Percentiles rank a stretch among this genome's conserved stretches.
Conservation (phyloP, 2,113 vertebrate genomes). For the Diphyllodes magnificus region DNA sequence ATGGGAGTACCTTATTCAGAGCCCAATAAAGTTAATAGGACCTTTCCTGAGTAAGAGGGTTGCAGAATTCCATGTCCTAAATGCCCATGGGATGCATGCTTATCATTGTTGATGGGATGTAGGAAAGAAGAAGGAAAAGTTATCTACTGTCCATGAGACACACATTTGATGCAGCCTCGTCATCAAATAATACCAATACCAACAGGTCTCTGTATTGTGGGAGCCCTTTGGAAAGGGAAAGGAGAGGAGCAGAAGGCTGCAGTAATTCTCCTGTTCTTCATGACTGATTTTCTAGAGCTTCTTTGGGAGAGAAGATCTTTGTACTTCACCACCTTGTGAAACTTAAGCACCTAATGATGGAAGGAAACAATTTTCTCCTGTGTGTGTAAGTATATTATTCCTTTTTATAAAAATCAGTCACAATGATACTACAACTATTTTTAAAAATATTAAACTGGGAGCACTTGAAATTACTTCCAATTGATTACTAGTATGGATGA, state of each 20-base stretch:
- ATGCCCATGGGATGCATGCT: background rate
- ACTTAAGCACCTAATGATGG: background rate
- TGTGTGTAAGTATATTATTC: background rate
- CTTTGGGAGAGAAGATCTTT: background rate
- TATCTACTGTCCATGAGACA: background rate
- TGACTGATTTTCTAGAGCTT: background rate
- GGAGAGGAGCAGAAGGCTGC: background rate
- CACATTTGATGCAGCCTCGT: background rate
- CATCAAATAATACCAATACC: background rate
- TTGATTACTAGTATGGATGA: background rate
- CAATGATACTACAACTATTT: background rate
- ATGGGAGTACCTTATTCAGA: background rate
- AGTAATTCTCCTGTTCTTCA: background rate
- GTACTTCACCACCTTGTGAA: background rate
- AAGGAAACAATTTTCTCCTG: background rate
- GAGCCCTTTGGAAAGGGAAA: background rate
- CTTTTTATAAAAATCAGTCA: background rate
- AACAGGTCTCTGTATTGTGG: background rate
- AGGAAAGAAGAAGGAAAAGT: background rate
- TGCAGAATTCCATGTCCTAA: background rate
- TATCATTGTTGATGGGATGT: background rate
- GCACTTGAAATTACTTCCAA: background rate
- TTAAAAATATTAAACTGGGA: background rate
- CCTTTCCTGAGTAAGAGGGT: background rate
- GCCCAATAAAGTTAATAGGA: background rate